Conservation (phyloP, 2,113 vertebrate genomes). For the Heterotis niloticus region DNA sequence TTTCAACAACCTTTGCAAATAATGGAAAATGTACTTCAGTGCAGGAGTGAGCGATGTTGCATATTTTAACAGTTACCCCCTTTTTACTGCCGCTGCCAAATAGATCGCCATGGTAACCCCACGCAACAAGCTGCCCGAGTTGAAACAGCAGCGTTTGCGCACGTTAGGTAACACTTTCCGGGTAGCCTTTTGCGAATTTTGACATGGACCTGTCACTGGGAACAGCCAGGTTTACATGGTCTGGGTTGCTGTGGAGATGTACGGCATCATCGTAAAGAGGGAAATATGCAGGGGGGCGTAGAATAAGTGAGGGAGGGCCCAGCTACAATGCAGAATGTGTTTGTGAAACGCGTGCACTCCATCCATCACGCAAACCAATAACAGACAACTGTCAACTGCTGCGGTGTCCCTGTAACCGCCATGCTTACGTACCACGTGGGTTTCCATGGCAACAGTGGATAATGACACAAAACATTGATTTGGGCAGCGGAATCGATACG, state of each 20-base stretch:
- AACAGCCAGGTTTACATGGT: not conserved
- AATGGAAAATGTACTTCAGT: conserved; percentile 6
- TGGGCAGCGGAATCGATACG: conserved; percentile 34
- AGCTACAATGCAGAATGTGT: not conserved
- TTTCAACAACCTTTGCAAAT: conserved; percentile 6
- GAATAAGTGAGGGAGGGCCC: not conserved
- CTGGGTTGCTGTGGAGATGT: not conserved
- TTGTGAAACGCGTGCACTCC: not conserved
- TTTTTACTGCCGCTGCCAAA: conserved; percentile 58
- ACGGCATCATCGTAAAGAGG: not conserved
- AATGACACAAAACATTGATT: conserved; percentile 38
- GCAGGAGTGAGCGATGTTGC: conserved; percentile 40
- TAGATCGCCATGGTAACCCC: conserved; percentile 74
- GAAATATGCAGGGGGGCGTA: not conserved
- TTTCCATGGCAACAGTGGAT: conserved; percentile 43
- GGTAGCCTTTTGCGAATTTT: not conserved
- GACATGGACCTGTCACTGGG: too few relatives aligned
- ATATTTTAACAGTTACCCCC: conserved; percentile 63
- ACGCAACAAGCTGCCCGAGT: conserved; percentile 61
- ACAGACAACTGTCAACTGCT: not conserved
- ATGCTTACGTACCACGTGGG: conserved; percentile 35
- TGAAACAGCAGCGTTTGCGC: conserved; percentile 43
- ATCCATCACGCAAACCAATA: not conserved
- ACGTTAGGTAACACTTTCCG: not conserved
- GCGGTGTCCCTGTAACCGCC: not conserved